Percentiles rank a stretch among this genome's conserved stretches.
These are phyloP conservation scores for Sitta carolinensis DNA, from an alignment of 2,797 vertebrate species.

Conservation along the genomic window DNA sequence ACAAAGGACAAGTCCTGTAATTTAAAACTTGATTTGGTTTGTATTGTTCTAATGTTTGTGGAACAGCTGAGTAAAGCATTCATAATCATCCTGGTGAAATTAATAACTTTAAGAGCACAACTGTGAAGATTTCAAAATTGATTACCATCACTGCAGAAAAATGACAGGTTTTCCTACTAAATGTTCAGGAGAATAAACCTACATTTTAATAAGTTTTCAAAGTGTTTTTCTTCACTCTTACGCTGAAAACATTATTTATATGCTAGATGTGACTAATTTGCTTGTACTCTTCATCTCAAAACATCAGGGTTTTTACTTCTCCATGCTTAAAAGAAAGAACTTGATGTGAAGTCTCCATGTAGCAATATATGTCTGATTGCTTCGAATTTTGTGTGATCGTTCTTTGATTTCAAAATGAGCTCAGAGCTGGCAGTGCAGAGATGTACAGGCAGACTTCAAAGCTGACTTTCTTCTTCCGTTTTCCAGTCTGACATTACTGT, in stretches of 20 bases:
- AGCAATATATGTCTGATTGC: conserved; percentile 64
- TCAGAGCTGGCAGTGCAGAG: conserved; percentile 52
- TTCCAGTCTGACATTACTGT: conserved; percentile 39
- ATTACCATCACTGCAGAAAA: conserved; percentile 15
- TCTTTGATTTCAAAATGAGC: conserved; percentile 74
- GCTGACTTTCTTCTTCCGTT: conserved; percentile 62
- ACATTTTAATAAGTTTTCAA: conserved; percentile 47
- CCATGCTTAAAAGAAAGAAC: conserved; percentile 48
- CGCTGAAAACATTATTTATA: conserved; percentile 51
- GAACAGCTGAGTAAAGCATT: background rate
- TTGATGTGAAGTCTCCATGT: conserved; percentile 69
- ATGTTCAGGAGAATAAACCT: background rate
- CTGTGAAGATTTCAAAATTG: conserved; percentile 21
- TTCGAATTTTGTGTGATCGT: conserved; percentile 58
- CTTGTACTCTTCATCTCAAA: conserved; percentile 60
- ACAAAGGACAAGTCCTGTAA: background rate
- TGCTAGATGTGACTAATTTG: conserved; percentile 65
- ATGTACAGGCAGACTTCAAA: conserved; percentile 68
- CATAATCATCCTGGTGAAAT: background rate
- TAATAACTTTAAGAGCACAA: conserved; percentile 28
- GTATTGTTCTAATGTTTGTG: background rate
- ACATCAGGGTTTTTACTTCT: conserved; percentile 63
- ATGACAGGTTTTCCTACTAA: conserved; percentile 34
- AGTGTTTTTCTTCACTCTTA: conserved; percentile 22
- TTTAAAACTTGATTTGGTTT: background rate